A percentile compares a stretch with the other conserved stretches of the same genome.
Conservation (phyloP, 2,888 invertebrate genomes). For the Augochlorella aurata region DNA sequence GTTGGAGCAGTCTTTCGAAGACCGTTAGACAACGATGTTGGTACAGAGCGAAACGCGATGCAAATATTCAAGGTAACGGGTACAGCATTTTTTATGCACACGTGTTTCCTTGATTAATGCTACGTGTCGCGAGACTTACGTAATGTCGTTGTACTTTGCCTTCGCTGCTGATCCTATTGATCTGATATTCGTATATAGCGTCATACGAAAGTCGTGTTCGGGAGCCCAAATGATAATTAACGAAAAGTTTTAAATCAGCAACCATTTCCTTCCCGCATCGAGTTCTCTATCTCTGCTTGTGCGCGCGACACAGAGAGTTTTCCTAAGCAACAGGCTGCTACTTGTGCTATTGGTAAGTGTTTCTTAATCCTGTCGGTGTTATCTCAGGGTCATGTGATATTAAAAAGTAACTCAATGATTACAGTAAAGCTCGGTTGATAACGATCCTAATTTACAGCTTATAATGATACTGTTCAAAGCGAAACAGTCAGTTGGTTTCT, state of each 20-base stretch:
- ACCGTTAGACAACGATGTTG: not conserved
- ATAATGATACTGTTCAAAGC: slow-evolving; percentile 44
- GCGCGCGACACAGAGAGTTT: not conserved
- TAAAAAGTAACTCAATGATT: slow-evolving; percentile 61
- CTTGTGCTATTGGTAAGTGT: slow-evolving; percentile 10
- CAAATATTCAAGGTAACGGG: slow-evolving; percentile 45
- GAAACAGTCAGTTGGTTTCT: slow-evolving; percentile 54
- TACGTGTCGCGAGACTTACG: slow-evolving; percentile 31
- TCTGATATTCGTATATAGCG: not conserved
- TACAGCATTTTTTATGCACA: slow-evolving; percentile 34
- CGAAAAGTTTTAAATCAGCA: not conserved
- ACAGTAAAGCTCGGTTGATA: slow-evolving; percentile 57
- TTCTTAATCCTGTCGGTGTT: slow-evolving; percentile 60
- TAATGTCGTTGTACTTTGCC: slow-evolving; percentile 27
- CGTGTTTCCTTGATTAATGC: slow-evolving; percentile 16
- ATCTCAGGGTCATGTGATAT: slow-evolving; percentile 73
- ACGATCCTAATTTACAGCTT: slow-evolving; percentile 56
- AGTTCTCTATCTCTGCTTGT: not conserved
- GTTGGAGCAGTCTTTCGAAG: too few relatives aligned
- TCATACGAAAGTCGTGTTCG: not conserved
- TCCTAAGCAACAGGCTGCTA: slow-evolving; percentile 8
- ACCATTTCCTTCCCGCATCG: not conserved
- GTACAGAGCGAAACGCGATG: not conserved
- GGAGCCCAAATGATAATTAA: not conserved
- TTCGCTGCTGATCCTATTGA: slow-evolving; percentile 8